A percentile compares a stretch with the other conserved stretches of the same genome.
These are phyloP conservation scores for Hyles vespertilio DNA, from an alignment of 1,140 invertebrate species.

Conservation along the genomic window DNA sequence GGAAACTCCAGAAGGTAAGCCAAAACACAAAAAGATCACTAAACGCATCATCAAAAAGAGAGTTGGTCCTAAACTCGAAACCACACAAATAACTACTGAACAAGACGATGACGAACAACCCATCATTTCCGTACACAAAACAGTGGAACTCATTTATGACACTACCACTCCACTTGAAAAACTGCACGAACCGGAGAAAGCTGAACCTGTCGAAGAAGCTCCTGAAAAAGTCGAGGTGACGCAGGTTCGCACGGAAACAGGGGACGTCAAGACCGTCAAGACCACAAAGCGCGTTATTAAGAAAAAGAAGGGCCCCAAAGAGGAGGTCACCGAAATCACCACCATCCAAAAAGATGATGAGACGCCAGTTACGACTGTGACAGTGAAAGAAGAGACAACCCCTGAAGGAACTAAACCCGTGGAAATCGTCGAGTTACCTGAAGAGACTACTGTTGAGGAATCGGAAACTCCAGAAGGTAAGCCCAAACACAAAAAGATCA, in stretches of 20 bases:
- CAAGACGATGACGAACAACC: conserved; percentile 27
- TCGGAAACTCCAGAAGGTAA: conserved; percentile 23
- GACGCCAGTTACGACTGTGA: conserved; percentile 40
- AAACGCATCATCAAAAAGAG: conserved; percentile 45
- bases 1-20: conserved; percentile 41
- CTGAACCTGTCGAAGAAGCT: neutral
- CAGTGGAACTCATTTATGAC: conserved; percentile 7
- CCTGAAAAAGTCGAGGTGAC: conserved; percentile 3
- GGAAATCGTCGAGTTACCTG: conserved; percentile 15
- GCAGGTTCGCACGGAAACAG: conserved; percentile 2
- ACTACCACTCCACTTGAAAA: neutral
- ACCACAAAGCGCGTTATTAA: conserved; percentile 11
- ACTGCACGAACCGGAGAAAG: conserved; percentile 1
- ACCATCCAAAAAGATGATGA: conserved; percentile 14
- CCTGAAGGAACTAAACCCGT: conserved; percentile 12
- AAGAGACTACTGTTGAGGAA: conserved; percentile 19
- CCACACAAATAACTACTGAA: conserved; percentile 53
- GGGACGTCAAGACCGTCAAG: neutral
- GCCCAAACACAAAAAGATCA: conserved; percentile 29
- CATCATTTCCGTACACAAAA: conserved; percentile 13
- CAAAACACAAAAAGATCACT: conserved; percentile 44
- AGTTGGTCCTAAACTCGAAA: conserved; percentile 40
- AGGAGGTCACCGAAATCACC: conserved; percentile 10
- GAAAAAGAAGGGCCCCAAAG: conserved; percentile 8
- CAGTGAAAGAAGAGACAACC: conserved; percentile 25